Evolutionary conservation across 1,140 invertebrate genomes (phyloP), one percentile per base, ranked within the genome.

Genomic region (Kradibia gibbosae): DNA sequence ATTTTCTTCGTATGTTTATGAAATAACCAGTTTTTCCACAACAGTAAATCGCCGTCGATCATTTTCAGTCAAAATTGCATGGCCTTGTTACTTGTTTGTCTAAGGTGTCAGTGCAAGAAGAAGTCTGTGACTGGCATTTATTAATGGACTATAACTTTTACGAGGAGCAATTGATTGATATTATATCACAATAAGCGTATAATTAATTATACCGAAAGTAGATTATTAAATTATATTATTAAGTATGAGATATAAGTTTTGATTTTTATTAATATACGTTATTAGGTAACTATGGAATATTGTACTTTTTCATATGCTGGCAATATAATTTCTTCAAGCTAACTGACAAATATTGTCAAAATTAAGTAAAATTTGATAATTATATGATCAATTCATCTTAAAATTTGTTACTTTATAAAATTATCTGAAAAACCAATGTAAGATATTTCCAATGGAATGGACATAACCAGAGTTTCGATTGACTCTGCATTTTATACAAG

Each of bases 1-100:
- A 17, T 36, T 20, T 65, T 34, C 8, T 36, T 20, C 13, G 15
- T 34, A 65, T 65, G 15, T 17, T 36, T 65, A 20, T 13, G 34
- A 34, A 65, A 7, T 17, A 20, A 1, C 31, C 60, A 13, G 28
- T 4, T 36, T 34, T 36, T 34, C 11, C 60, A 34, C 31, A 3
- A n/a, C 55, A 13, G 11, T 65, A 36, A 34, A 50, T 70, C n/a
- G 28, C 53, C 62, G 39, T 67, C 62, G 62, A 78, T 78, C 76
- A 78, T 34, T 53, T 28, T 25, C 31, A 22, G 22, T 70, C 76
- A 36, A 53, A 67, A 67, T 83, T 62, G 80, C 77, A 83, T 84
- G 71, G 62, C 45, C 83, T 53, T 48, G 42, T 36, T 72, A 22
- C 65, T 62, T 50, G 25, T 74, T 81, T 48, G 62, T 45, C 72